Evolutionary conservation across 1,140 invertebrate species (phyloP), one percentile per base, ranked within the genome.

Genomic region (Branchinecta lynchi): DNA sequence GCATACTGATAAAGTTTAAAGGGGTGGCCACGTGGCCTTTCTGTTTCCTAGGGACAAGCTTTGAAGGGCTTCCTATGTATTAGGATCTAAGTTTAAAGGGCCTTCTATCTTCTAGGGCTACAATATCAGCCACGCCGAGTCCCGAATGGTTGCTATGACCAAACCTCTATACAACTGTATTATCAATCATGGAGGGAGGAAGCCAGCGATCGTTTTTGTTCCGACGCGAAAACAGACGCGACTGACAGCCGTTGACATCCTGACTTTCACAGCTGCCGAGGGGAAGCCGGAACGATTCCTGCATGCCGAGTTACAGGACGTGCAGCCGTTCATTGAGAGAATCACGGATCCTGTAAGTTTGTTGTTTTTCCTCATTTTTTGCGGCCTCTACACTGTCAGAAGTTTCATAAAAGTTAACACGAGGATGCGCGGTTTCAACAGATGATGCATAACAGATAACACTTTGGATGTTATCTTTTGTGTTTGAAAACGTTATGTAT

Each of bases 141-240:
- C 95, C 0, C 83, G 97, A 43, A 82, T 99, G 2, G 87, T 96
- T 3, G 92, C 96, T 0, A 99, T 99, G 97, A 89, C 90, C 0
- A 97, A 97, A 77, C 96, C 96, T 0, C 88, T 93, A 0, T 99
- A 98, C 79, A 94, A 96, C 77, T 87, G 92, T 0, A 91, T 99
- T n/a, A 73, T 89, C 3, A 85, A 90, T 65, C 86, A 96, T 75
- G 92, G 92, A 68, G 85, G 88, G 0, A 85, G 88, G 72, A 92
- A 92, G 76, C 95, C 97, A 0, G 90, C 88, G 0, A 88, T 97
- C 65, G 86, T 99, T n/a, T 99, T 98, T 80, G 96, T 99, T 0
- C 94, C 96, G 5, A 92, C 91, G 2, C 81, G 96, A 0, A 92
- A 95, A 73, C 93, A 97, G 79, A 90, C 95, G 0, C 83, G 93